These are phyloP conservation scores for Plotosus lineatus DNA, from an alignment of 2,113 vertebrate genomes.

Conservation along the genomic window DNA sequence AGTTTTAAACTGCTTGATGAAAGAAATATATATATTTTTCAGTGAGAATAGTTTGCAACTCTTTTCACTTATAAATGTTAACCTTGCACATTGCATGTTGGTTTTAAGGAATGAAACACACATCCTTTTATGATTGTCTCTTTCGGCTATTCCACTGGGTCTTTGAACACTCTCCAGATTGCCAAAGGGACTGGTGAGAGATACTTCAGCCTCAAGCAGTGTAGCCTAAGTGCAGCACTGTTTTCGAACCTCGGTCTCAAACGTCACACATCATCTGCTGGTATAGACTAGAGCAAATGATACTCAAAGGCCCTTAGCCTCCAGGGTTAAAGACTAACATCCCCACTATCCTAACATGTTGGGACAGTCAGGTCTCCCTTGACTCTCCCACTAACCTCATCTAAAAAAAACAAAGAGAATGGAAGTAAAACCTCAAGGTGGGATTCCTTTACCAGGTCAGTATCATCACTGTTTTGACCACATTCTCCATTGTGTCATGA, in stretches of 20 bases:
- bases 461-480: background rate
- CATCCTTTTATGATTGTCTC: background rate
- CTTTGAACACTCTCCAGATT: background rate
- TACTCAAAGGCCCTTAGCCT: background rate
- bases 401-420: too few species aligned
- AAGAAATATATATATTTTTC: too few species aligned
- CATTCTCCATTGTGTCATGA: background rate
- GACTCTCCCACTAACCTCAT: background rate
- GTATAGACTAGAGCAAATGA: background rate
- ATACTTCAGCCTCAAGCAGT: background rate
- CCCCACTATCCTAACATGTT: background rate
- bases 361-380: background rate
- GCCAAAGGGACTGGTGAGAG: background rate
- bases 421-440: background rate
- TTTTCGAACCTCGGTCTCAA: too few species aligned
- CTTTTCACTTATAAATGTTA: too few species aligned
- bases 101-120: background rate
- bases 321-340: background rate
- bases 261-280: background rate
- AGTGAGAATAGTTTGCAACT: too few species aligned
- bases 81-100: background rate
- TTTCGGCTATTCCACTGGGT: background rate
- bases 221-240: background rate
- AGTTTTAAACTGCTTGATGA: too few species aligned
- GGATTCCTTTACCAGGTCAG: too few species aligned